Conservation (phyloP, 1,140 invertebrate genomes). For the Dendrolimus punctatus region DNA sequence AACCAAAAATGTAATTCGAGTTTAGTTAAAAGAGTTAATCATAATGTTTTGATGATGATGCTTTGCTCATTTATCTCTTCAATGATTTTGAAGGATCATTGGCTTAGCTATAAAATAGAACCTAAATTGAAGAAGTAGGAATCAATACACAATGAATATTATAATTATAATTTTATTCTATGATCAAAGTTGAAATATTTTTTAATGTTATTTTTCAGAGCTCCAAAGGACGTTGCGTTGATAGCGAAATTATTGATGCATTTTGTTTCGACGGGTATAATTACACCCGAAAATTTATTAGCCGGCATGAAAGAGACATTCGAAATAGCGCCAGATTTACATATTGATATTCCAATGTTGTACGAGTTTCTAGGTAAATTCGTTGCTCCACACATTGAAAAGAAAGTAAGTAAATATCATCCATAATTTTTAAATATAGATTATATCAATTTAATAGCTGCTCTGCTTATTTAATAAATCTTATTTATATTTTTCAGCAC, state of each 20-base stretch:
- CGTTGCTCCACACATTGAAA: conserved; percentile 50
- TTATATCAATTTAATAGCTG: not conserved
- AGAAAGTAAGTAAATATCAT: conserved; percentile 34
- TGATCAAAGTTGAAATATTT: not conserved
- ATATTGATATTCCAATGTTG: conserved; percentile 61
- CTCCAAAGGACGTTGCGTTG: conserved; percentile 36
- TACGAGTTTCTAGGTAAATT: conserved; percentile 55
- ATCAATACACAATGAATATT: too few relatives aligned
- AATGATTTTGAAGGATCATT: too few relatives aligned
- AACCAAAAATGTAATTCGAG: too few relatives aligned
- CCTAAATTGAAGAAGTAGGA: too few relatives aligned
- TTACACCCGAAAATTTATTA: conserved; percentile 43
- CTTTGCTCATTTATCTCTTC: too few relatives aligned
- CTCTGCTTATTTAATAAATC: not conserved
- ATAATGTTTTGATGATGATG: too few relatives aligned
- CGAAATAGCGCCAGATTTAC: conserved; percentile 48
- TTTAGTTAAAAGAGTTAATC: too few relatives aligned
- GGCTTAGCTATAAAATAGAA: too few relatives aligned
- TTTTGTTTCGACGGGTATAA: conserved; percentile 36
- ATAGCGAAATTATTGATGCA: conserved; percentile 37
- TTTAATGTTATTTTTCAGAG: conserved; percentile 23
- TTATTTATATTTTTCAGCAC: conserved; percentile 37
- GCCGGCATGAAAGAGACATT: conserved; percentile 45
- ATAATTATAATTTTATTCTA: not conserved
- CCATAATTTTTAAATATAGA: not conserved